A percentile compares a stretch with the other conserved stretches of the same genome.
Conservation (phyloP, 2,797 vertebrate species). For the Pangasius mekongensis region DNA sequence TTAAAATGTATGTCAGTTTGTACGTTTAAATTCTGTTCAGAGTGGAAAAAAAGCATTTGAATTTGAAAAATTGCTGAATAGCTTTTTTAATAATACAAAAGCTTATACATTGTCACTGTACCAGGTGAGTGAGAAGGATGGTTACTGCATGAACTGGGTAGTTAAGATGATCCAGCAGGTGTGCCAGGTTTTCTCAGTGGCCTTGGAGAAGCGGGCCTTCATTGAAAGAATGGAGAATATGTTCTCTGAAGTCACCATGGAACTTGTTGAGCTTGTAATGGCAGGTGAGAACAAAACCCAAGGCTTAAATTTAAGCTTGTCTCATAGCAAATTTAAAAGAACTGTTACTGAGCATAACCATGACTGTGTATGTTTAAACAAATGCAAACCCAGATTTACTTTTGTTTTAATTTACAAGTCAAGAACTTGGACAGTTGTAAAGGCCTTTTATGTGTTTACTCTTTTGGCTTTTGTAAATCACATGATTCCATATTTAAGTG, state of each 20-base stretch:
- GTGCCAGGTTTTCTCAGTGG: constrained; percentile 75
- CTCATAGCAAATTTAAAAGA: background rate
- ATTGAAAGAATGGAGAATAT: constrained; percentile 82
- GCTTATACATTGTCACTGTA: background rate
- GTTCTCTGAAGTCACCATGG: constrained; percentile 80
- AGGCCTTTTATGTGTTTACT: background rate
- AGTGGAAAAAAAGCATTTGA: background rate
- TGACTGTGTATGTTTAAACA: background rate
- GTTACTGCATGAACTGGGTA: constrained; percentile 87
- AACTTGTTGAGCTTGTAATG: constrained; percentile 75
- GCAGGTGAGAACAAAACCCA: constrained; percentile 71
- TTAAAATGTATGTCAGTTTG: background rate
- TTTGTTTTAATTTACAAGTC: background rate
- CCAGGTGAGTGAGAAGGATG: constrained; percentile 91
- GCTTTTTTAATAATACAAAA: background rate
- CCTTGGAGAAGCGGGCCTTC: constrained; percentile 77
- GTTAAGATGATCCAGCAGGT: constrained; percentile 86
- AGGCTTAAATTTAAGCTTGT: constrained; percentile 4
- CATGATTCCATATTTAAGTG: background rate
- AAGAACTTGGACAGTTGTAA: background rate
- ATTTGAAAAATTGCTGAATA: background rate
- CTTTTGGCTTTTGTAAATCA: background rate
- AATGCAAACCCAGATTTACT: background rate
- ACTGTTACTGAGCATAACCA: background rate
- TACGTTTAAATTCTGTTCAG: background rate